Conservation (phyloP, 2,113 vertebrate species). For the Gallinago undulata region DNA sequence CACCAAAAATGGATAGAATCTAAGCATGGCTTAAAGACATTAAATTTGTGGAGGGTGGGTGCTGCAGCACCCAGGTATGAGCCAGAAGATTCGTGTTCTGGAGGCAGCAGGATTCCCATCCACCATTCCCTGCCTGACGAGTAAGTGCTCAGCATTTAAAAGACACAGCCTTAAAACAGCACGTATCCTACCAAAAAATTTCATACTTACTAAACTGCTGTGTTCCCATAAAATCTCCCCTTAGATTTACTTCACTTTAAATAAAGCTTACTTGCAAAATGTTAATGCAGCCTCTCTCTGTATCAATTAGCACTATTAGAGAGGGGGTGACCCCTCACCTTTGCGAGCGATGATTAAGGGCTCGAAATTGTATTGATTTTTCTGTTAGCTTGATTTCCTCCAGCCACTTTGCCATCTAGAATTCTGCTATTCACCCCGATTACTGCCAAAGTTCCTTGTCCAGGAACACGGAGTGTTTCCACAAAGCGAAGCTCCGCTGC, state of each 20-base stretch:
- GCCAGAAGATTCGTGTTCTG: not conserved
- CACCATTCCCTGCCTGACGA: not conserved
- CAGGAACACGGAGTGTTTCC: not conserved
- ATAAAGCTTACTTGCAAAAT: constrained; percentile 16
- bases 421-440: not conserved
- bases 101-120: not conserved
- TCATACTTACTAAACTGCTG: not conserved
- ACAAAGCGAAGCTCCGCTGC: not conserved
- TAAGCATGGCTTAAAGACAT: not conserved
- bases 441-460: not conserved
- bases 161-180: not conserved
- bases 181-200: rapidly evolving
- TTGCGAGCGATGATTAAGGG: constrained; percentile 5
- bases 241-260: not conserved
- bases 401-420: not conserved
- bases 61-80: not conserved
- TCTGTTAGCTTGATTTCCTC: not conserved
- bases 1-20: not conserved
- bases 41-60: rapidly evolving
- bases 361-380: constrained; percentile 14
- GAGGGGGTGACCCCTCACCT: not conserved
- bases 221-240: not conserved
- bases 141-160: not conserved
- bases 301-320: constrained; percentile 7
- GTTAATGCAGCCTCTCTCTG: not conserved